A percentile compares a stretch with the other conserved stretches of the same genome.
Evolutionary conservation across 2,113 vertebrate species (phyloP).

Genomic region (Hippopotamus amphibius): DNA sequence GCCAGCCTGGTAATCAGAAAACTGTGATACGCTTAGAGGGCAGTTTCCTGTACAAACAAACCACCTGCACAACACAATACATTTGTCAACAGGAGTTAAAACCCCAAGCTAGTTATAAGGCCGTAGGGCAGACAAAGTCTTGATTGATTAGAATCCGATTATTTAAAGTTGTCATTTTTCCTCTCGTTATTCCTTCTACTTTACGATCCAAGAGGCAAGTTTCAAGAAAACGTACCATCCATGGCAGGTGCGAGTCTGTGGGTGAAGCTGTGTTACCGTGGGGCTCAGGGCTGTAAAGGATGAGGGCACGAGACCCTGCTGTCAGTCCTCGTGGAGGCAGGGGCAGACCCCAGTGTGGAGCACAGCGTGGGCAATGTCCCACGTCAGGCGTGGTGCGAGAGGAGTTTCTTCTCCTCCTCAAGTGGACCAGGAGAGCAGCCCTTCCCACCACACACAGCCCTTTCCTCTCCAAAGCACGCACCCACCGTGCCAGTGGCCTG

Average conservation of each 20-base stretch:
- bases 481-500: neutral
- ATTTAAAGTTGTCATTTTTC: neutral
- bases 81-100: constrained; percentile 15
- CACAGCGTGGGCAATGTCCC: neutral
- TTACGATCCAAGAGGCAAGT: neutral
- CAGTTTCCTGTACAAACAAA: constrained; percentile 13
- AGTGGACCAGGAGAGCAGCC: neutral
- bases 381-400: neutral
- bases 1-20: neutral
- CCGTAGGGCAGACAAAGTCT: neutral
- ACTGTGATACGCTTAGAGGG: neutral
- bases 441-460: neutral
- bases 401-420: neutral
- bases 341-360: neutral
- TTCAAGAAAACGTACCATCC: neutral
- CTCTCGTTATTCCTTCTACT: neutral
- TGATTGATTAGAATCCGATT: neutral
- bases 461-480: neutral
- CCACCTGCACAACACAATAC: neutral
- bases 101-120: neutral
- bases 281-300: neutral
- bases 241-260: neutral
- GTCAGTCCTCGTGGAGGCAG: neutral
- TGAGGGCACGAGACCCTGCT: neutral
- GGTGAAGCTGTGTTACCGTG: accelerated